Evolutionary conservation across 2,797 vertebrate genomes (phyloP).

Genomic region (Tympanoctomys barrerae): DNA sequence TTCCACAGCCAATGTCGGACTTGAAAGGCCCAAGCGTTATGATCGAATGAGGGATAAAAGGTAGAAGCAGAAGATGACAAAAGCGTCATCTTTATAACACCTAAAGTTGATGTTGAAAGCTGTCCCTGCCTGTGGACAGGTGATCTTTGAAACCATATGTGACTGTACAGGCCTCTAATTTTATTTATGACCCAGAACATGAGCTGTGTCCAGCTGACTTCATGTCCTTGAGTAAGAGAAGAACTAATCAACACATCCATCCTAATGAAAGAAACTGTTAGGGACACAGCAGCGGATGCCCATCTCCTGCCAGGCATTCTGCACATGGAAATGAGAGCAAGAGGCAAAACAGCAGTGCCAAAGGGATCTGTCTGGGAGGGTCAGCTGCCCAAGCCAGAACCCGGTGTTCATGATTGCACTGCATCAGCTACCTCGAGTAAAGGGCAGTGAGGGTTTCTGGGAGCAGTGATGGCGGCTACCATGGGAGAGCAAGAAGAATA

Average conservation of each 20-base stretch:
- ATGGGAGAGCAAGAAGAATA: background rate
- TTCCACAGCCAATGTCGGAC: background rate
- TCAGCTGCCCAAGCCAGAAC: background rate
- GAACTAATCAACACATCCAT: background rate
- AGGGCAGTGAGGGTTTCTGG: background rate
- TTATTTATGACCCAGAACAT: background rate
- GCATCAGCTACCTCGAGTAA: background rate
- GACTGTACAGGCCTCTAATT: background rate
- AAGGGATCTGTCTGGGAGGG: background rate
- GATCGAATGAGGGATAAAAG: background rate
- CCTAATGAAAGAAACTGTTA: background rate
- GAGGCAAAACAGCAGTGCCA: background rate
- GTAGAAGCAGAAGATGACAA: background rate
- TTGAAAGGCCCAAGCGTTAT: background rate
- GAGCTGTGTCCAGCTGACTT: background rate
- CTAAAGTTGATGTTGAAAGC: background rate
- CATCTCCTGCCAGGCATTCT: background rate
- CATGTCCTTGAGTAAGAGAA: background rate
- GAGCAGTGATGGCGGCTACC: background rate
- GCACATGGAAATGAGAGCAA: background rate
- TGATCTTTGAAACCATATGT: background rate
- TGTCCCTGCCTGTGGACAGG: background rate
- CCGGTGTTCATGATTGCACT: background rate
- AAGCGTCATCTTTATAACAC: background rate
- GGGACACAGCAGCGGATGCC: background rate